Conservation (phyloP, 2,113 vertebrate species). For the Gymnocephalus cernua region DNA sequence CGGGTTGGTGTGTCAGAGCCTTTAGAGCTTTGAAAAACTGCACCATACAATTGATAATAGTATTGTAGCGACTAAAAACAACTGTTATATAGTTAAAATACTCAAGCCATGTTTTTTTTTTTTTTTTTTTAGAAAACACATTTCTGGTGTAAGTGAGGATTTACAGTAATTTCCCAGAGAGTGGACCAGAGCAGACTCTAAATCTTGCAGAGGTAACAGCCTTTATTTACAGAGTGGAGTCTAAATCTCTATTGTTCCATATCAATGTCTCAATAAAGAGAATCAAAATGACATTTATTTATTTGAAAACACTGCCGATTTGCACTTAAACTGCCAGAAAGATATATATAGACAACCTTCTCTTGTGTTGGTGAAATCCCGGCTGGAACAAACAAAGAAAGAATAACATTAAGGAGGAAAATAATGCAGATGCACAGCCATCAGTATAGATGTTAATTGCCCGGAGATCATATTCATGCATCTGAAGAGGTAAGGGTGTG, state of each 20-base stretch:
- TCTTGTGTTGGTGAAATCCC: not conserved
- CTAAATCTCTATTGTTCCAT: not conserved
- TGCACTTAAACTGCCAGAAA: not conserved
- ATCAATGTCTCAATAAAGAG: conserved; percentile 4
- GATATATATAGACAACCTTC: not conserved
- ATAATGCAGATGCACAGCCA: conserved; percentile 17
- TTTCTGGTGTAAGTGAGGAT: too few relatives aligned
- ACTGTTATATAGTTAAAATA: too few relatives aligned
- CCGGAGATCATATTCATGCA: conserved; percentile 44
- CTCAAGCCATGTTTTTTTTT: too few relatives aligned
- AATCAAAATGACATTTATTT: not conserved
- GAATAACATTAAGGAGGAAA: conserved; percentile 21
- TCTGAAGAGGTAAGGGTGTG: conserved; percentile 60
- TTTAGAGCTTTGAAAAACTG: too few relatives aligned
- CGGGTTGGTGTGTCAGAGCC: too few relatives aligned
- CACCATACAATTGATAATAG: too few relatives aligned
- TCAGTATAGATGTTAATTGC: conserved; percentile 59
- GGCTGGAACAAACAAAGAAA: conserved; percentile 20
- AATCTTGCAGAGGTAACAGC: not conserved
- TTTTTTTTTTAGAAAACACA: too few relatives aligned
- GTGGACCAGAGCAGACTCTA: not conserved
- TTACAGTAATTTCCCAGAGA: too few relatives aligned
- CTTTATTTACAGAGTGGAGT: not conserved
- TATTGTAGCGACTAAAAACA: too few relatives aligned
- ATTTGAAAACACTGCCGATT: not conserved